Conservation (phyloP, 2,797 vertebrate species). For the Mus spretus region DNA sequence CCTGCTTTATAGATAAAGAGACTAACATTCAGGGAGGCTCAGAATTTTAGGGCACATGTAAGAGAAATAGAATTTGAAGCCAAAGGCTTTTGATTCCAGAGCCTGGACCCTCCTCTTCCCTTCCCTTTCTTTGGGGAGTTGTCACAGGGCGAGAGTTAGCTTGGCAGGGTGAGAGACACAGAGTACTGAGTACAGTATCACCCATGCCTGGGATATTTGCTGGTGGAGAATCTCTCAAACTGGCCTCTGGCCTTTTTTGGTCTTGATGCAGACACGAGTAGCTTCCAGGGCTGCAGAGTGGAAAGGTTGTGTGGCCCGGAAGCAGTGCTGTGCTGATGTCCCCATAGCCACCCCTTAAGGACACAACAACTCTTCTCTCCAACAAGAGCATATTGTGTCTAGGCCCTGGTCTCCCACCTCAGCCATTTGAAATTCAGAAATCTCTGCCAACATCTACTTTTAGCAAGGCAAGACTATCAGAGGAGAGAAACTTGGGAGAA, state of each 20-base stretch:
- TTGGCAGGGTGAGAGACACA: background rate
- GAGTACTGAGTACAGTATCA: rapidly evolving
- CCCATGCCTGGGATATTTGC: background rate
- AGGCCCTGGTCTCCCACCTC: conserved; percentile 80
- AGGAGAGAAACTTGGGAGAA: conserved; percentile 84
- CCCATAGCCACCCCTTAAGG: conserved; percentile 3
- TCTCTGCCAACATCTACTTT: conserved; percentile 88
- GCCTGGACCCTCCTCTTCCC: too few relatives aligned
- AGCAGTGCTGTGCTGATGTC: background rate
- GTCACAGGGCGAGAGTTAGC: background rate
- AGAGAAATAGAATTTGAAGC: background rate
- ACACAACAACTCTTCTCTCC: conserved; percentile 73
- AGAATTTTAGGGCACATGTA: background rate
- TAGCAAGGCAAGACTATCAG: conserved; percentile 79
- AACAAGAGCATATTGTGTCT: conserved; percentile 86
- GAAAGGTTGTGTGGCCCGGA: conserved; percentile 63
- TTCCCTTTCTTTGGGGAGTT: background rate
- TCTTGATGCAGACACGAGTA: background rate
- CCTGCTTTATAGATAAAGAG: background rate
- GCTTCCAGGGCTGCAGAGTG: background rate
- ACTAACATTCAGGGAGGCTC: background rate
- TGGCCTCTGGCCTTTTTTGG: background rate
- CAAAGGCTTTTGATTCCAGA: background rate
- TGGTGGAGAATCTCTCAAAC: rapidly evolving
- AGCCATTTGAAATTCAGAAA: conserved; percentile 86